phyloP scores from a whole-genome alignment of 2,888 invertebrate genomes.

The Melitaea athalia region DNA sequence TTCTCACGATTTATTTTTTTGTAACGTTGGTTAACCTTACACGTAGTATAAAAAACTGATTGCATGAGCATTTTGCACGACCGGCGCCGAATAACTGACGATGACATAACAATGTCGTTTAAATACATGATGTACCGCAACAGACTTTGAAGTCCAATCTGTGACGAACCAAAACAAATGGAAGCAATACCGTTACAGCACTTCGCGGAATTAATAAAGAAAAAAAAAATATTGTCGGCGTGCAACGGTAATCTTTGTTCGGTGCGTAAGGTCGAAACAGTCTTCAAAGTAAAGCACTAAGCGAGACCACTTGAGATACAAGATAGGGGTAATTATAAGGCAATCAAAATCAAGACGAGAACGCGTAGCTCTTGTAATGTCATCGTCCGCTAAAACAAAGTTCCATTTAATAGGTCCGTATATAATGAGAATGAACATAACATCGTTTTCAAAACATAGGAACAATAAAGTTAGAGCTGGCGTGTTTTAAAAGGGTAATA shows the following conservation, averaged over 20 bases:
- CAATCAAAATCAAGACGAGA: slow-evolving; percentile 19
- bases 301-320: not conserved
- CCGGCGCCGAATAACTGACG: slow-evolving; percentile 31
- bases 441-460: slow-evolving; percentile 39
- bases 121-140: slow-evolving; percentile 40
- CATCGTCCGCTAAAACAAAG: slow-evolving; percentile 15
- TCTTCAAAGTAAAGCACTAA: slow-evolving; percentile 12
- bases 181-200: slow-evolving; percentile 75
- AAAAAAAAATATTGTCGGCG: slow-evolving; percentile 61
- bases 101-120: slow-evolving; percentile 40
- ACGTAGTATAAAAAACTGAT: slow-evolving; percentile 7
- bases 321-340: slow-evolving; percentile 16
- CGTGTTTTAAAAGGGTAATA: slow-evolving; percentile 60
- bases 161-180: slow-evolving; percentile 76
- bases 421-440: slow-evolving; percentile 4
- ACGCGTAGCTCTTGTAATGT: slow-evolving; percentile 16
- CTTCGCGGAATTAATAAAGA: slow-evolving; percentile 76
- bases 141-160: slow-evolving; percentile 46
- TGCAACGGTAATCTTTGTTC: slow-evolving; percentile 77
- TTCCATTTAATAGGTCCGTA: slow-evolving; percentile 16
- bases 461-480: slow-evolving; percentile 44
- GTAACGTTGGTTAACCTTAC: slow-evolving; percentile 20
- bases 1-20: slow-evolving; percentile 45
- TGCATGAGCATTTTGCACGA: slow-evolving; percentile 24
- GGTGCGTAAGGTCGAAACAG: slow-evolving; percentile 44